These are phyloP conservation scores for Myotis lucifugus DNA, from an alignment of 2,113 vertebrate genomes.

Conservation along the genomic window DNA sequence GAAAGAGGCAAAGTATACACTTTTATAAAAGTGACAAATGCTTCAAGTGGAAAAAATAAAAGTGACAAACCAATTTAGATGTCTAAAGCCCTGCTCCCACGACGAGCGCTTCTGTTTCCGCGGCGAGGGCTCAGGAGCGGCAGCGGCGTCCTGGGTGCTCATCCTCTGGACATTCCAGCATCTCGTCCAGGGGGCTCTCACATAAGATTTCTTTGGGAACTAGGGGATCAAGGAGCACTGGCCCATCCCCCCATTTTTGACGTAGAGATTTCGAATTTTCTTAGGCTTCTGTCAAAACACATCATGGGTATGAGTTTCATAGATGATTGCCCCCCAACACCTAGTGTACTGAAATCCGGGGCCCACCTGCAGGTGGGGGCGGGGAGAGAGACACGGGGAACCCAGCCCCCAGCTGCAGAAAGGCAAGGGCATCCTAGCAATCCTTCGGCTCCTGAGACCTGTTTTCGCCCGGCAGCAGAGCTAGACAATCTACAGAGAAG, in stretches of 20 bases:
- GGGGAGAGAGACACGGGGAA: neutral
- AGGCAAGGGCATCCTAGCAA: neutral
- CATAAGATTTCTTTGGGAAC: neutral
- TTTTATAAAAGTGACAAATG: neutral
- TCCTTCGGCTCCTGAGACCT: neutral
- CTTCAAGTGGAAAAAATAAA: neutral
- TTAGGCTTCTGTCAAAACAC: neutral
- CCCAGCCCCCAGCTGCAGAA: neutral
- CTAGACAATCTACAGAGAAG: neutral
- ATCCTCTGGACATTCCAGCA: neutral
- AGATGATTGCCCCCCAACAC: neutral
- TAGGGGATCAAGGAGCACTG: neutral
- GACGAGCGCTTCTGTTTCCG: neutral
- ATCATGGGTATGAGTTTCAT: neutral
- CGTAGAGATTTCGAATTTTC: neutral
- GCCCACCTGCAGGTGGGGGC: fast-evolving
- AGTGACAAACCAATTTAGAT: neutral
- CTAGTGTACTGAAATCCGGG: neutral
- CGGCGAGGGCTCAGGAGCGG: neutral
- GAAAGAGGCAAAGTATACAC: neutral
- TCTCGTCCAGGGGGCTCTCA: neutral
- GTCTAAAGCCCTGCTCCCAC: neutral
- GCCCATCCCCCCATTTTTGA: neutral
- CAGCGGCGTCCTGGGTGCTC: neutral
- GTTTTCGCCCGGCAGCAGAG: neutral